These are phyloP conservation scores for Polymixis lichenea DNA, from an alignment of 2,888 invertebrate genomes.

Conservation along the genomic window DNA sequence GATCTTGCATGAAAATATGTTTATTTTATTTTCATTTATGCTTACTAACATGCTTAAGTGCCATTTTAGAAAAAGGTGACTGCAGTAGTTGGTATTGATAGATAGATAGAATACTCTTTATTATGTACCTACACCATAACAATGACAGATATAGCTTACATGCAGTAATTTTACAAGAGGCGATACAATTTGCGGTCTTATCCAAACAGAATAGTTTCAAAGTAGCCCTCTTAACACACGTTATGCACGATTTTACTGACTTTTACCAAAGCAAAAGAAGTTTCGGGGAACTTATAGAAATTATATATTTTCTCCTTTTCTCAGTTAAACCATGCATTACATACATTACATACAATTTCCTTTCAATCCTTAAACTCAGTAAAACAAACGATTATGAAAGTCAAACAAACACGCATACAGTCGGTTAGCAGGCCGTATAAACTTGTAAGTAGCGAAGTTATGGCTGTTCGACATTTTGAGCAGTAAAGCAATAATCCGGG, in stretches of 20 bases:
- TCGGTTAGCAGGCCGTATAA: constrained; percentile 31
- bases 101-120: too few species aligned
- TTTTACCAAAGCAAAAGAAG: neutral
- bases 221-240: neutral
- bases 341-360: neutral
- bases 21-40: too few species aligned
- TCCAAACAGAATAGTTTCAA: neutral
- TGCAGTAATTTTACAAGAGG: too few species aligned
- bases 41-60: too few species aligned
- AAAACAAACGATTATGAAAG: neutral
- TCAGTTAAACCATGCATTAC: neutral
- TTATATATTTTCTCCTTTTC: neutral
- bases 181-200: too few species aligned
- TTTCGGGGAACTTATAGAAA: neutral
- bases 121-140: too few species aligned
- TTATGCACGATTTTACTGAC: neutral
- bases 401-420: constrained; percentile 11
- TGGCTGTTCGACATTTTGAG: constrained; percentile 48
- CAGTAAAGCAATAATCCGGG: constrained; percentile 59
- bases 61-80: too few species aligned
- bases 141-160: too few species aligned
- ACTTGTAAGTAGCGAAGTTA: constrained; percentile 57
- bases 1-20: neutral
- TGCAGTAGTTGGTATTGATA: too few species aligned
- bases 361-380: neutral